These are phyloP conservation scores for Bemisia tabaci DNA, from an alignment of 1,140 invertebrate species.

Conservation along the genomic window DNA sequence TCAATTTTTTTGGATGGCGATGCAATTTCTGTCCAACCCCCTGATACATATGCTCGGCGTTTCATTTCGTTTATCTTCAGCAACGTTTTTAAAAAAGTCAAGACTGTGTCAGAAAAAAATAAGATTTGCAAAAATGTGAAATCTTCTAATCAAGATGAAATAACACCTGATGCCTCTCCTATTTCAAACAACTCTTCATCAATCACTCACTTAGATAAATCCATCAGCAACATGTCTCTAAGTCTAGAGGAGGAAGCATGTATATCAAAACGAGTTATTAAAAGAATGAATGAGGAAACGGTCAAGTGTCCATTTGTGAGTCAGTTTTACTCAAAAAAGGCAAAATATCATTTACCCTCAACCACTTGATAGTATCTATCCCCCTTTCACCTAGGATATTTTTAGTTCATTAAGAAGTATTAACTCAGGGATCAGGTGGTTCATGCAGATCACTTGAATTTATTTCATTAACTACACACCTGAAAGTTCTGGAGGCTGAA, in stretches of 20 bases:
- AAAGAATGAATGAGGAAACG: neutral
- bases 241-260: neutral
- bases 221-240: neutral
- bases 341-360: too few species aligned
- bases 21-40: slow-evolving; percentile 51
- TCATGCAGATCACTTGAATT: too few species aligned
- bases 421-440: too few species aligned
- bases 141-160: neutral
- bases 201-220: neutral
- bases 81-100: slow-evolving; percentile 46
- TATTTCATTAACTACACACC: too few species aligned
- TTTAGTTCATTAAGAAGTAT: too few species aligned
- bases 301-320: neutral
- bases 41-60: slow-evolving; percentile 46
- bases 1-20: slow-evolving; percentile 51
- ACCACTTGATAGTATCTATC: too few species aligned
- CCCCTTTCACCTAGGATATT: too few species aligned
- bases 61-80: slow-evolving; percentile 47
- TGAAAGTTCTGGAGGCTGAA: too few species aligned
- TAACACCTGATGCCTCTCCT: neutral
- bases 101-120: slow-evolving; percentile 27
- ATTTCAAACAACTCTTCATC: neutral
- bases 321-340: neutral
- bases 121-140: neutral
- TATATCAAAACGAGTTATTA: neutral